Evolutionary conservation across 2,888 invertebrate species (phyloP).

Genomic region (Drosophila fungiperda): DNA sequence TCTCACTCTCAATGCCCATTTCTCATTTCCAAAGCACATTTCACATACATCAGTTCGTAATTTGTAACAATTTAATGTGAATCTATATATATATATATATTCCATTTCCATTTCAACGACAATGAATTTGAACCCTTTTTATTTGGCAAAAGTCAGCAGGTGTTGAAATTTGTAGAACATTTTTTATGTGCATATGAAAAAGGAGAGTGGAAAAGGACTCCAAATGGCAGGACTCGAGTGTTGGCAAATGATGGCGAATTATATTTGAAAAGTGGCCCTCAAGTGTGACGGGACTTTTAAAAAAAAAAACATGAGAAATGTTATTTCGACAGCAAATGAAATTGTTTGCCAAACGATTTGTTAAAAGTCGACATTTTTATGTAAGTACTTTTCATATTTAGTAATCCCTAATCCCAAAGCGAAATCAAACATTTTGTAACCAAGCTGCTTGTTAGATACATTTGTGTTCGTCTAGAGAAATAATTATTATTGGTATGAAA

Average conservation of each 20-base stretch:
- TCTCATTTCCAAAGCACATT: slow-evolving; percentile 38
- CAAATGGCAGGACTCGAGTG: slow-evolving; percentile 36
- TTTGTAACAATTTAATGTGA: slow-evolving; percentile 56
- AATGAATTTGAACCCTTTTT: slow-evolving; percentile 39
- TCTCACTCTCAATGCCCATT: slow-evolving; percentile 22
- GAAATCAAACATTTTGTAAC: neutral
- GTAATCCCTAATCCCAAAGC: neutral
- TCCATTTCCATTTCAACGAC: slow-evolving; percentile 30
- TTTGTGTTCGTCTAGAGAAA: neutral
- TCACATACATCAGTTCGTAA: slow-evolving; percentile 22
- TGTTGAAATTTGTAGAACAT: slow-evolving; percentile 56
- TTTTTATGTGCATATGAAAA: slow-evolving; percentile 30
- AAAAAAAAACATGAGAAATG: slow-evolving; percentile 1
- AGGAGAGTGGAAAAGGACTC: slow-evolving; percentile 2
- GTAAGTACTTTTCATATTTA: neutral
- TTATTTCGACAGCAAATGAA: slow-evolving; percentile 3
- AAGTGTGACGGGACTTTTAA: slow-evolving; percentile 41
- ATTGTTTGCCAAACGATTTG: neutral
- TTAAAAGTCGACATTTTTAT: neutral
- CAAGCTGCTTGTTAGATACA: neutral
- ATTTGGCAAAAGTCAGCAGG: slow-evolving; percentile 46
- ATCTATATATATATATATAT: slow-evolving; percentile 27
- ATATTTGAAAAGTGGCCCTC: slow-evolving; percentile 50
- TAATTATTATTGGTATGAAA: neutral
- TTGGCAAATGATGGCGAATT: slow-evolving; percentile 52